Conservation (phyloP, 1,140 invertebrate species). For the Drosophila arizonae region DNA sequence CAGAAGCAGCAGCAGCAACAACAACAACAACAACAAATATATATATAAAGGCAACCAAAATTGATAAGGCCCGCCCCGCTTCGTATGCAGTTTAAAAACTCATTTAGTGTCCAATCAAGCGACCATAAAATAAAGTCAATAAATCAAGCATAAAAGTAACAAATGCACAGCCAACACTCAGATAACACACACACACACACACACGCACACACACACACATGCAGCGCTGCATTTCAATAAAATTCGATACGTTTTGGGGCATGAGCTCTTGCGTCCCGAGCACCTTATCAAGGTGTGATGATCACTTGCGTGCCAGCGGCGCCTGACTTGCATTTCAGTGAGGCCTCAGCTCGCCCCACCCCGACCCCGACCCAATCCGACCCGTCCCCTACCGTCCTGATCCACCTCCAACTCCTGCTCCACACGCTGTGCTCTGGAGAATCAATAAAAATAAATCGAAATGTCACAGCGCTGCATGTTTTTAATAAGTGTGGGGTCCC, state of each 20-base stretch:
- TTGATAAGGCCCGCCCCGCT: conserved; percentile 74
- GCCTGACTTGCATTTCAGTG: conserved; percentile 79
- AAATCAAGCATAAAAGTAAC: conserved; percentile 80
- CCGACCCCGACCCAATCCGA: no score
- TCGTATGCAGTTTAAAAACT: conserved; percentile 79
- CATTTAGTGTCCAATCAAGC: conserved; percentile 81
- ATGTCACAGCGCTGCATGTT: conserved; percentile 70
- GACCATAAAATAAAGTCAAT: conserved; percentile 81
- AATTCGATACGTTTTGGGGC: conserved; percentile 75
- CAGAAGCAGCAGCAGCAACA: conserved; percentile 19
- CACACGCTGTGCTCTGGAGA: conserved; percentile 17
- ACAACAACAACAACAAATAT: conserved; percentile 28
- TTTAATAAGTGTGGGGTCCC: conserved; percentile 74
- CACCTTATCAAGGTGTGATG: conserved; percentile 77
- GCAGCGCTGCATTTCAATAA: conserved; percentile 73
- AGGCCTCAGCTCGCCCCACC: conserved; percentile 7
- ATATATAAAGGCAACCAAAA: conserved; percentile 41
- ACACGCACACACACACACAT: conserved; percentile 32
- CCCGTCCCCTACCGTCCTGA: no score
- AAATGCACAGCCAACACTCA: conserved; percentile 74
- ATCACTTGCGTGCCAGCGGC: conserved; percentile 79
- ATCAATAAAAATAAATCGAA: conserved; percentile 82
- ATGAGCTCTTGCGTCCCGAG: conserved; percentile 23
- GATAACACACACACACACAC: conserved; percentile 55
- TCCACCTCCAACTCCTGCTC: background rate